Conservation (phyloP, 2,113 vertebrate genomes). For the Solenodon paradoxus region DNA sequence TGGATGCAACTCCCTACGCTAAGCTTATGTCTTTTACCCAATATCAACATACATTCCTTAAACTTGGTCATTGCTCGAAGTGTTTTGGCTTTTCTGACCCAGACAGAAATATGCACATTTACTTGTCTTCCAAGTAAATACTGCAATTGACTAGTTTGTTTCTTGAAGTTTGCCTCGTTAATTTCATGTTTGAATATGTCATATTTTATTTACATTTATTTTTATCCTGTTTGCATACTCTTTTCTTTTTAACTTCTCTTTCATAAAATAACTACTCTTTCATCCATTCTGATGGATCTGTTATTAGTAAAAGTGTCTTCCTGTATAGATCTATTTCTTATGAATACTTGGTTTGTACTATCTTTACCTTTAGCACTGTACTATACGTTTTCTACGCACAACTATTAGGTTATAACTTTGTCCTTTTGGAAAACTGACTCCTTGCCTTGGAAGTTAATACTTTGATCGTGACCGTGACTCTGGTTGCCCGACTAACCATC, state of each 20-base stretch:
- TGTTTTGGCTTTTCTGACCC: neutral
- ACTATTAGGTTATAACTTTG: neutral
- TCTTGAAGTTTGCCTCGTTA: neutral
- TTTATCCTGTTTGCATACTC: neutral
- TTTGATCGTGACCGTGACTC: neutral
- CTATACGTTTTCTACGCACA: neutral
- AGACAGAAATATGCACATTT: neutral
- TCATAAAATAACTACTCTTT: neutral
- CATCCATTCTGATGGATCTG: fast-evolving
- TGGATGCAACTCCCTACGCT: neutral
- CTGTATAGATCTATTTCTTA: neutral
- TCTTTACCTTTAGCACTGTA: too few species aligned
- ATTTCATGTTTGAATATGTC: neutral
- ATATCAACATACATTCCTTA: neutral
- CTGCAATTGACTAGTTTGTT: neutral
- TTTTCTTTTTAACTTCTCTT: neutral
- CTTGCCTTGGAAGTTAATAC: too few species aligned
- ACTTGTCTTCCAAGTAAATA: neutral
- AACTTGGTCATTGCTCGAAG: neutral
- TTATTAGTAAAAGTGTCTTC: neutral
- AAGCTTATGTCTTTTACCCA: neutral
- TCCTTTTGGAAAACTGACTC: neutral
- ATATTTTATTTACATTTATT: neutral
- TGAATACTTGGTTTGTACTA: fast-evolving
- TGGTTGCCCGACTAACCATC: too few species aligned